A percentile compares a stretch with the other conserved stretches of the same genome.
These are phyloP conservation scores for Sula dactylatra DNA, from an alignment of 2,113 vertebrate genomes.

Conservation along the genomic window DNA sequence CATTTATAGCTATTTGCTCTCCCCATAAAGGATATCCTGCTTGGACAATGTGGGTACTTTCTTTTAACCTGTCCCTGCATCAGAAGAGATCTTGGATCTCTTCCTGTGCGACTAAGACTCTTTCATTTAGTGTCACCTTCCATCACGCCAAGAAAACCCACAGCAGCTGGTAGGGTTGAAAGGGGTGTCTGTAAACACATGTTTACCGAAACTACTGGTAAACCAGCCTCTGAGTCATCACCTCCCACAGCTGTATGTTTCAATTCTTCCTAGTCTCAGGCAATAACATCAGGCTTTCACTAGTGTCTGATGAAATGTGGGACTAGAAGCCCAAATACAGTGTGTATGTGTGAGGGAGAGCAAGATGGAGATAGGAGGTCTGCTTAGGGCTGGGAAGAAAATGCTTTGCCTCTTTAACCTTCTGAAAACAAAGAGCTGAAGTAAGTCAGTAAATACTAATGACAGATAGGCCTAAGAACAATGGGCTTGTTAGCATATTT, in stretches of 20 bases:
- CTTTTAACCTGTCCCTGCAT: not conserved
- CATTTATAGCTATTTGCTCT: not conserved
- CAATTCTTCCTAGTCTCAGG: not conserved
- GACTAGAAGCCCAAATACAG: not conserved
- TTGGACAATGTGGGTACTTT: not conserved
- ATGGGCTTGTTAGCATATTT: not conserved
- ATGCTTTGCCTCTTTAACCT: not conserved
- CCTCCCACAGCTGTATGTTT: not conserved
- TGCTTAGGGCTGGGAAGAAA: not conserved
- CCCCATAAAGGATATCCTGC: not conserved
- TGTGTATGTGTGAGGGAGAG: not conserved
- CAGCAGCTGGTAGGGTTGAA: not conserved
- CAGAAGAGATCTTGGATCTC: not conserved
- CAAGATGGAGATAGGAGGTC: not conserved
- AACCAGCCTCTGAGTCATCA: not conserved
- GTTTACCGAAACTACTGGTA: not conserved
- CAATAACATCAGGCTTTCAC: not conserved
- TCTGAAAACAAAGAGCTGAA: not conserved
- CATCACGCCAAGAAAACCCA: not conserved
- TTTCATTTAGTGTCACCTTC: not conserved
- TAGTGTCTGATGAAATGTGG: not conserved
- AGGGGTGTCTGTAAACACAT: conserved; percentile 7
- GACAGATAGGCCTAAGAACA: not conserved
- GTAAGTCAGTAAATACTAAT: not conserved
- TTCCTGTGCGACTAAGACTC: not conserved